Conservation (phyloP, 2,888 invertebrate species). For the Altica lythri region DNA sequence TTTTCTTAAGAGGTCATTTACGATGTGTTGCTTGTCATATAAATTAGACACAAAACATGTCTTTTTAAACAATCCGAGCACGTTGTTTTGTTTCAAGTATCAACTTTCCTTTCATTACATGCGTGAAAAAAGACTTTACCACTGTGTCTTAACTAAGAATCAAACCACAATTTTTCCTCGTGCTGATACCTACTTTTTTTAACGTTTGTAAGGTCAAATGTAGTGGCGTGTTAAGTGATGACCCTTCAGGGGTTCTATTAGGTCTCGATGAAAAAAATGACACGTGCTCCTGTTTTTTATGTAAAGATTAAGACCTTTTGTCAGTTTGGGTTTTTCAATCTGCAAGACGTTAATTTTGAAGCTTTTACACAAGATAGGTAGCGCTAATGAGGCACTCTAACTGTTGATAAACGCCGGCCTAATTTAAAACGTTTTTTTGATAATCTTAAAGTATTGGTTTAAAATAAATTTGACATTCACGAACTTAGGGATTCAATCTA, state of each 20-base stretch:
- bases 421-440: too few relatives aligned
- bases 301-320: constrained; percentile 12
- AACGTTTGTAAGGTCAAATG: constrained; percentile 26
- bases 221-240: constrained; percentile 30
- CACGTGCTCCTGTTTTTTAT: constrained; percentile 26
- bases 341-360: constrained; percentile 17
- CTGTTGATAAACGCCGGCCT: constrained; percentile 8
- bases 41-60: too few relatives aligned
- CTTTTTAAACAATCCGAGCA: too few relatives aligned
- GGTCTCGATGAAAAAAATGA: constrained; percentile 24
- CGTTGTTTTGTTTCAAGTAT: too few relatives aligned
- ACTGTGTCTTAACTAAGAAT: background rate
- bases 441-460: too few relatives aligned
- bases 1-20: constrained; percentile 9
- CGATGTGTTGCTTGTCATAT: too few relatives aligned
- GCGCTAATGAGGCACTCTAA: constrained; percentile 18
- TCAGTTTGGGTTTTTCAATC: constrained; percentile 13
- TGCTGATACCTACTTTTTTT: background rate
- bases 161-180: background rate
- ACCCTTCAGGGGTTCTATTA: constrained; percentile 31
- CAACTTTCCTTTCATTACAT: too few relatives aligned
- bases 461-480: too few relatives aligned
- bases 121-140: too few relatives aligned
- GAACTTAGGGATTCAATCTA: too few relatives aligned
- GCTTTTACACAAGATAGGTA: constrained; percentile 9